Conservation (phyloP, 2,113 vertebrate genomes). For the Egretta garzetta region DNA sequence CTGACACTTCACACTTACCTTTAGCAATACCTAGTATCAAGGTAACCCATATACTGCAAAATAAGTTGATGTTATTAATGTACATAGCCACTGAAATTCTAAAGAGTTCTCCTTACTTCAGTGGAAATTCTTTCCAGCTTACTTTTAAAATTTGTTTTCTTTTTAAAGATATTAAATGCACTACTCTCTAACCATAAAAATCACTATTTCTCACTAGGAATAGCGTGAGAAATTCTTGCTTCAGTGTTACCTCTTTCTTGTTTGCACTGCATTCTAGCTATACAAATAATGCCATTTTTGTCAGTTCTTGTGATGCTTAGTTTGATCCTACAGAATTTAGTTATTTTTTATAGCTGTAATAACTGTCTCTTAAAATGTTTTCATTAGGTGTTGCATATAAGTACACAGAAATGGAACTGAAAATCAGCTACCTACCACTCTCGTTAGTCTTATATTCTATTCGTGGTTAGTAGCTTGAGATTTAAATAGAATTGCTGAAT, state of each 20-base stretch:
- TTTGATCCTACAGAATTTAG: background rate
- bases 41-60: background rate
- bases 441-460: background rate
- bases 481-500: conserved; percentile 24
- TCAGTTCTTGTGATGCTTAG: background rate
- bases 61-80: background rate
- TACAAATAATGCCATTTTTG: background rate
- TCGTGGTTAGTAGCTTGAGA: conserved; percentile 1
- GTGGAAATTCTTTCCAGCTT: background rate
- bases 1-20: background rate
- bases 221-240: background rate
- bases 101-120: background rate
- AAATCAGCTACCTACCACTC: conserved; percentile 23
- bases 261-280: background rate
- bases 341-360: background rate
- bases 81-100: background rate
- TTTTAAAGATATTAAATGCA: background rate
- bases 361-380: conserved; percentile 4
- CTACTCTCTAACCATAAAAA: background rate
- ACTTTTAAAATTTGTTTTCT: background rate
- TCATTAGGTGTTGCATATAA: conserved; percentile 26
- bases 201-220: background rate
- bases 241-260: background rate
- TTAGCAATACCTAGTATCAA: conserved; percentile 19
- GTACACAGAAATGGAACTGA: conserved; percentile 24